phyloP scores from a whole-genome alignment of 1,140 invertebrate species.

The Bombus cullumanus region DNA sequence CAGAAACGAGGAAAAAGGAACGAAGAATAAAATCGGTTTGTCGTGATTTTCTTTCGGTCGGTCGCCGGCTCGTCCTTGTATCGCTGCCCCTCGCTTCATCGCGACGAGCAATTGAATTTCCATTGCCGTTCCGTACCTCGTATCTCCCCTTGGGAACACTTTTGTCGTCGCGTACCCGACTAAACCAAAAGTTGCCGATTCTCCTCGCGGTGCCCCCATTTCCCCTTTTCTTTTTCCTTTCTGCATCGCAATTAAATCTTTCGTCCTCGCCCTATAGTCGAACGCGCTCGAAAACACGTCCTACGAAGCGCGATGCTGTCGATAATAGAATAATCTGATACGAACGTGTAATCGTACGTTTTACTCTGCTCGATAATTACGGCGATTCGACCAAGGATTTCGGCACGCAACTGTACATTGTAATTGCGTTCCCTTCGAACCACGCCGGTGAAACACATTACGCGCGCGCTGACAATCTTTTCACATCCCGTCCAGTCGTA shows the following conservation, averaged over 20 bases:
- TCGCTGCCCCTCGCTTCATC: slow-evolving; percentile 34
- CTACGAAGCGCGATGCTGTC: not conserved
- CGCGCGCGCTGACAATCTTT: too few species aligned
- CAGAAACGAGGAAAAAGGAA: not conserved
- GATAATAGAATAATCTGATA: accelerated
- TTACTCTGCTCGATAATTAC: too few species aligned
- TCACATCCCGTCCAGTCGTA: too few species aligned
- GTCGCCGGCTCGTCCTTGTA: slow-evolving; percentile 12
- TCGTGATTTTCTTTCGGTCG: slow-evolving; percentile 67
- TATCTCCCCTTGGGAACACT: not conserved
- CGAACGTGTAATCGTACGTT: too few species aligned
- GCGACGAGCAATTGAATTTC: slow-evolving; percentile 60
- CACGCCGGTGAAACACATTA: accelerated
- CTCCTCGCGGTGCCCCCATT: not conserved
- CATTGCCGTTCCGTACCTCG: slow-evolving; percentile 1
- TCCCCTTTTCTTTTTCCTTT: too few species aligned
- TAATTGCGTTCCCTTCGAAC: too few species aligned
- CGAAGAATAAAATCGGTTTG: slow-evolving; percentile 59
- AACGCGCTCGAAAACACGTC: not conserved
- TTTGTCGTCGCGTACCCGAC: not conserved
- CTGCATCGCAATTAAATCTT: not conserved
- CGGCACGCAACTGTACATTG: too few species aligned
- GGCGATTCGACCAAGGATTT: too few species aligned
- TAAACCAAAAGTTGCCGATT: not conserved
- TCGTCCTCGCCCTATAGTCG: not conserved